Evolutionary conservation across 1,140 invertebrate genomes (phyloP).

Genomic region (Drosophila insularis): DNA sequence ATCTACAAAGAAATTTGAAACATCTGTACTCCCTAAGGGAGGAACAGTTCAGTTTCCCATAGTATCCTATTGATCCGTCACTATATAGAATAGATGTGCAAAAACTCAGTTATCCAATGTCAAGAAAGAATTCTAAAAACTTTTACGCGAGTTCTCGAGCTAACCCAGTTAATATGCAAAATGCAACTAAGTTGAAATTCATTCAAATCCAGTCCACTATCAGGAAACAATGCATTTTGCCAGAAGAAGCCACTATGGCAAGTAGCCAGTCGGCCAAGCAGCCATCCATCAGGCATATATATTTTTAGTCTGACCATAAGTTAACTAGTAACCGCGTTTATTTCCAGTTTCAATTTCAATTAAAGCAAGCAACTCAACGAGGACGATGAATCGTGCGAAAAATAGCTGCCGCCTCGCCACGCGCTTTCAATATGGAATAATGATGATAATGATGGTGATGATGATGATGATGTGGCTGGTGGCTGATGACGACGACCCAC

Average conservation of each 20-base stretch:
- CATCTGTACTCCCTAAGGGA: too few species aligned
- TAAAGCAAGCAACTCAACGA: conserved; percentile 38
- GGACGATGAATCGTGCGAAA: conserved; percentile 58
- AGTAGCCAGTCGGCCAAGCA: conserved; percentile 7
- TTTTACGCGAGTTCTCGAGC: conserved; percentile 11
- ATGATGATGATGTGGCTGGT: not conserved
- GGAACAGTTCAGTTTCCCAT: too few species aligned
- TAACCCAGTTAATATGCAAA: conserved; percentile 37
- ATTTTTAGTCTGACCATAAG: conserved; percentile 67
- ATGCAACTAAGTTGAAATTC: conserved; percentile 42
- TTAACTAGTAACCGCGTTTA: conserved; percentile 61
- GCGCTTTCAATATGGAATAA: conserved; percentile 22
- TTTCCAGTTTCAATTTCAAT: conserved; percentile 69
- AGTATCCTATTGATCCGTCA: too few species aligned
- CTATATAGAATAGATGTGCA: too few species aligned
- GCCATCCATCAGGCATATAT: conserved; percentile 39
- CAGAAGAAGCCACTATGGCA: not conserved
- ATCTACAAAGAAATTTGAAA: too few species aligned
- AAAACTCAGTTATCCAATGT: too few species aligned
- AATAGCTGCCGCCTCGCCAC: conserved; percentile 60
- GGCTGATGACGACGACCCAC: conserved; percentile 35
- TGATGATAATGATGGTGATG: conserved; percentile 14
- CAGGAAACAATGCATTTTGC: conserved; percentile 7
- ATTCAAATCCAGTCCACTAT: conserved; percentile 11
- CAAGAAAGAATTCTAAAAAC: too few species aligned